Evolutionary conservation across 2,888 invertebrate species (phyloP).

Genomic region (Theodoxus fluviatilis): DNA sequence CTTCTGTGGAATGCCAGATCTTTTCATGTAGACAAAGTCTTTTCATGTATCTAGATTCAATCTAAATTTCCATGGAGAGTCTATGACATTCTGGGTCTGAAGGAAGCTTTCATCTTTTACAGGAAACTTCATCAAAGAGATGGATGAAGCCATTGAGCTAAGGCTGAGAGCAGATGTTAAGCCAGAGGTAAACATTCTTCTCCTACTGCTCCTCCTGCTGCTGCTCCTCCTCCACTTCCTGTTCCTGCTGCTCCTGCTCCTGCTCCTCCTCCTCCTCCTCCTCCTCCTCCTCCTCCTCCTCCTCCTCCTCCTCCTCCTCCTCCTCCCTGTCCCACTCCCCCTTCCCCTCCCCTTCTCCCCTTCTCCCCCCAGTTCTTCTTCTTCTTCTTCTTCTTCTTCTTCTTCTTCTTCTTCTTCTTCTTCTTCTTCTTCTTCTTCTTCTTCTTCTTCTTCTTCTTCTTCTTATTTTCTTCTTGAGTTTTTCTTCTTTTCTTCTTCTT

Average conservation of each 20-base stretch:
- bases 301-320: slow-evolving; percentile 15
- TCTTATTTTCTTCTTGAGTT: not conserved
- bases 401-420: not conserved
- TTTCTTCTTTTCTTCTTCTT: not conserved
- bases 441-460: slow-evolving; percentile 4
- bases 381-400: not conserved
- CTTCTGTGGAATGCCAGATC: no score
- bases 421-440: not conserved
- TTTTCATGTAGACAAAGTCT: no score
- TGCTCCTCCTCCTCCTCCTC: slow-evolving; percentile 1
- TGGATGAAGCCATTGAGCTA: no score
- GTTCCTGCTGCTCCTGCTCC: not conserved
- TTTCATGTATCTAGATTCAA: no score
- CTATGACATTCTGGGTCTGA: no score
- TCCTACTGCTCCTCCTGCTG: slow-evolving; percentile 2
- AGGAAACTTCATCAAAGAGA: no score
- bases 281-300: slow-evolving; percentile 18
- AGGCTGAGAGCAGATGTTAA: no score
- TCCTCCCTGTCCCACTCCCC: not conserved
- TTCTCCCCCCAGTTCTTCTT: not conserved
- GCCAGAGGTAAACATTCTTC: no score
- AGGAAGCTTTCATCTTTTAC: no score
- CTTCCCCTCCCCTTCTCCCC: not conserved
- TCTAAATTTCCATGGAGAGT: no score
- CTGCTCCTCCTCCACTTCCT: not conserved